Evolutionary conservation across 2,797 vertebrate species (phyloP).

Genomic region (Cheracebus regulus): DNA sequence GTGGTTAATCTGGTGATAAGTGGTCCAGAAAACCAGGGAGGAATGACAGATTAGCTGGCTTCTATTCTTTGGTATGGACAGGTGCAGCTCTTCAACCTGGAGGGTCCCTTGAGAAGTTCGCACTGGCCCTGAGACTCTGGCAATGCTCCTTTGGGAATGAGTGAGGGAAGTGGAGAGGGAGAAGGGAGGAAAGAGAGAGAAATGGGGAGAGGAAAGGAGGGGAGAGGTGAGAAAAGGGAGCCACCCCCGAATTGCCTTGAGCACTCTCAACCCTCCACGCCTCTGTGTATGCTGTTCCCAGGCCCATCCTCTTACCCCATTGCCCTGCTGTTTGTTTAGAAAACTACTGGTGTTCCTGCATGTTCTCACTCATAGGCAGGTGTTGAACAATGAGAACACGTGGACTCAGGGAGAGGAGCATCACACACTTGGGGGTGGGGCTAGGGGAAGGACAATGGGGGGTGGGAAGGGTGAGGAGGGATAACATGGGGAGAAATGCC

Average conservation of each 20-base stretch:
- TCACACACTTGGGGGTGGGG: no score
- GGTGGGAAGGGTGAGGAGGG: no score
- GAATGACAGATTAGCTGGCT: neutral
- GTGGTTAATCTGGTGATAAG: neutral
- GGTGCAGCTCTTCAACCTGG: neutral
- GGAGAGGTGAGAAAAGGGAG: neutral
- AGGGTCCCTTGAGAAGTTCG: neutral
- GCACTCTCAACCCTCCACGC: neutral
- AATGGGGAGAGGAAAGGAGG: neutral
- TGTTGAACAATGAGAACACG: no score
- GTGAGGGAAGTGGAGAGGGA: neutral
- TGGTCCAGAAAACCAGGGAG: neutral
- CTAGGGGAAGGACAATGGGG: no score
- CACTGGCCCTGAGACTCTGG: neutral
- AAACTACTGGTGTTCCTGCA: fast-evolving
- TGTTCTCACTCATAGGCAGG: no score
- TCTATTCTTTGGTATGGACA: neutral
- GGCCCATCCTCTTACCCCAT: neutral
- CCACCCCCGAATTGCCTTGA: neutral
- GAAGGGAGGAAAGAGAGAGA: neutral
- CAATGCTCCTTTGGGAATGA: neutral
- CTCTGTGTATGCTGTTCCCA: neutral
- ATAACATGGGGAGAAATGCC: no score
- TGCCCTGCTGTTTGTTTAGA: neutral
- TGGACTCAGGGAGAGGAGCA: no score